Percentiles rank a stretch among this genome's conserved stretches.
These are phyloP conservation scores for Cynopterus brachyotis DNA, from an alignment of 2,113 vertebrate species.

Conservation along the genomic window DNA sequence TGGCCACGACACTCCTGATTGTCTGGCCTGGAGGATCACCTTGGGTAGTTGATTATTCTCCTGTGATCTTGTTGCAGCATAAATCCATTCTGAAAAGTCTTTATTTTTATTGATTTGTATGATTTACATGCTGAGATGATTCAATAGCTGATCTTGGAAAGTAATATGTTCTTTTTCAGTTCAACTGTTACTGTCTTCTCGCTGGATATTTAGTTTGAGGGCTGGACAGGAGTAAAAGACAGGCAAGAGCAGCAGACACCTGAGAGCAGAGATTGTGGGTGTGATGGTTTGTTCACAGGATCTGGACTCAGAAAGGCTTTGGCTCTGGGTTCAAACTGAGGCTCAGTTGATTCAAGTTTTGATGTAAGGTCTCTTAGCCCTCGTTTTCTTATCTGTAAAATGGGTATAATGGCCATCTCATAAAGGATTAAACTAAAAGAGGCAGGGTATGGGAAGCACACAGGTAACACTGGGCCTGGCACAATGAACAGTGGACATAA, in stretches of 20 bases:
- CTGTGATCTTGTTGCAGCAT: too few relatives aligned
- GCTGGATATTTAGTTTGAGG: background rate
- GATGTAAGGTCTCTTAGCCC: background rate
- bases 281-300: background rate
- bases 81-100: background rate
- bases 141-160: background rate
- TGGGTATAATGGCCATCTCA: background rate
- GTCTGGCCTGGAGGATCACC: background rate
- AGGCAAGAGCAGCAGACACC: too few relatives aligned
- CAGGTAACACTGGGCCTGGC: background rate
- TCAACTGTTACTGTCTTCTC: background rate
- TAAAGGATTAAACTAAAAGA: background rate
- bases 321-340: background rate
- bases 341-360: background rate
- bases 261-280: background rate
- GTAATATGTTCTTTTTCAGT: background rate
- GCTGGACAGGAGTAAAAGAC: background rate
- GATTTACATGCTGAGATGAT: background rate
- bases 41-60: rapidly evolving
- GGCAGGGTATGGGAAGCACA: background rate
- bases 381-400: background rate
- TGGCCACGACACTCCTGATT: background rate
- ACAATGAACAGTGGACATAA: background rate
- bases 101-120: background rate
- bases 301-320: background rate